Evolutionary conservation across 2,797 vertebrate genomes (phyloP).

Genomic region (Staurois parvus): DNA sequence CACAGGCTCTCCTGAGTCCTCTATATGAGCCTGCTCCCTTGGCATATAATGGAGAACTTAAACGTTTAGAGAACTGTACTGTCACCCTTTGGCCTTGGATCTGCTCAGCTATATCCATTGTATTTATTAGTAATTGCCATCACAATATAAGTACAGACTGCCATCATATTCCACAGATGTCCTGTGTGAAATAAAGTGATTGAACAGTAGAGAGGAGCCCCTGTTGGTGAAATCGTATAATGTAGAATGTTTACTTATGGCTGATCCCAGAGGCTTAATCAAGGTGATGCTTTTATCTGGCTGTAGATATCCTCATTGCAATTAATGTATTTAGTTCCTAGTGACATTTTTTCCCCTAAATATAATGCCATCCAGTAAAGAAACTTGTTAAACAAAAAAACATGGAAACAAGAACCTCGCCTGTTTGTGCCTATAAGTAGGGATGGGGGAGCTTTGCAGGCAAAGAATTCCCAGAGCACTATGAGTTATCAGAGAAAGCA

Average conservation of each 20-base stretch:
- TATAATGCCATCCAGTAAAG: too few relatives aligned
- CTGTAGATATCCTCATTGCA: constrained; percentile 21
- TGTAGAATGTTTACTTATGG: background rate
- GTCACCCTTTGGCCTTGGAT: constrained; percentile 12
- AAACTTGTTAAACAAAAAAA: too few relatives aligned
- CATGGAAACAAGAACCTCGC: too few relatives aligned
- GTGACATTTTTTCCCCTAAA: constrained; percentile 5
- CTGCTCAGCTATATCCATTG: background rate
- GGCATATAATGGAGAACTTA: constrained; percentile 15
- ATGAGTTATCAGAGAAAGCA: too few relatives aligned
- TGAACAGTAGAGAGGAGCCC: background rate
- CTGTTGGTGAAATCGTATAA: background rate
- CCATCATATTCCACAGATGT: background rate
- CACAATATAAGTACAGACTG: background rate
- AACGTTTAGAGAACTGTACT: constrained; percentile 2
- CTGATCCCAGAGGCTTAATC: constrained; percentile 12
- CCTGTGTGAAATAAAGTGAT: too few relatives aligned
- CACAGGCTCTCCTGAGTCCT: constrained; percentile 40
- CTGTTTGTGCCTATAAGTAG: too few relatives aligned
- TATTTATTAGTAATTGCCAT: background rate
- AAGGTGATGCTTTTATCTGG: constrained; percentile 12
- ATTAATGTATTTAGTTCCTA: constrained; percentile 16
- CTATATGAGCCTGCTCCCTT: constrained; percentile 24
- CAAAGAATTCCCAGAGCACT: too few relatives aligned
- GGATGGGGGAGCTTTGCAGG: too few relatives aligned